Evolutionary conservation across 1,140 invertebrate genomes (phyloP).

Genomic region (Brachionus koreanus): DNA sequence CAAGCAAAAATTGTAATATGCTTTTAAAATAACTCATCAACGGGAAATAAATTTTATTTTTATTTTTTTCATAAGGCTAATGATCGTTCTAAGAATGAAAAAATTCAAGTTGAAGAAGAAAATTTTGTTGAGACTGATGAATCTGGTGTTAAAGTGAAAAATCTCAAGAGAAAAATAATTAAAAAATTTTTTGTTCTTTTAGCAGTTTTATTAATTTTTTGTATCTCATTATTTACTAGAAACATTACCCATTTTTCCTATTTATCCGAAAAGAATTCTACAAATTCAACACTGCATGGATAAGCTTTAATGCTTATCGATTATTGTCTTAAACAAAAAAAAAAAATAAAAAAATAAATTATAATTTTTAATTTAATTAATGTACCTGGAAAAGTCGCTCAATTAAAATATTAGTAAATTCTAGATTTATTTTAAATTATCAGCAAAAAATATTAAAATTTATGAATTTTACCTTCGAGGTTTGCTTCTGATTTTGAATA

Average conservation of each 20-base stretch:
- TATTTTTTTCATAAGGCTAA: neutral
- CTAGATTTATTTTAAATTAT: neutral
- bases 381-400: neutral
- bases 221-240: neutral
- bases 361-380: neutral
- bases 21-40: neutral
- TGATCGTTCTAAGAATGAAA: neutral
- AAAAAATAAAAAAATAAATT: neutral
- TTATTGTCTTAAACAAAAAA: neutral
- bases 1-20: neutral
- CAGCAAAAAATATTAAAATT: neutral
- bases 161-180: conserved; percentile 10
- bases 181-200: conserved; percentile 11
- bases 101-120: neutral
- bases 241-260: neutral
- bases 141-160: neutral
- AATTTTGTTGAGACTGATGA: neutral
- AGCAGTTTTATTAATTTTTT: neutral
- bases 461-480: neutral
- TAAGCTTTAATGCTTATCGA: neutral
- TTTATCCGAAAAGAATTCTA: neutral
- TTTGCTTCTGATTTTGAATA: neutral
- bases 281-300: neutral
- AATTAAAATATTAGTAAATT: neutral
- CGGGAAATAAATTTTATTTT: neutral